Conservation (phyloP, 2,888 invertebrate species). For the Lathronympha strigana region DNA sequence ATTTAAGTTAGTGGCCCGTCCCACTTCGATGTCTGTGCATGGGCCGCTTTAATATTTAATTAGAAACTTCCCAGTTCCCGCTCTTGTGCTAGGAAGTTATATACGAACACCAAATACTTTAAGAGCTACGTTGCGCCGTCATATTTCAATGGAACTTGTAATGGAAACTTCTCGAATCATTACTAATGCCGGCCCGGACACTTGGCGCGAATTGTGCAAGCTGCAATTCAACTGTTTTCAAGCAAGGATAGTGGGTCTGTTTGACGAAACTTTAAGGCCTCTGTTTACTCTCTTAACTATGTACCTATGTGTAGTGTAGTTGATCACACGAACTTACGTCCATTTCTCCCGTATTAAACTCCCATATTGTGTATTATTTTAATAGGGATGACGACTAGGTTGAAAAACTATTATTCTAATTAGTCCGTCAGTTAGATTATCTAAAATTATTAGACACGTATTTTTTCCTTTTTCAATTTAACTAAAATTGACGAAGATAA, state of each 20-base stretch:
- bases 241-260: constrained; percentile 35
- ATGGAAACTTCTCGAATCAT: constrained; percentile 40
- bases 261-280: constrained; percentile 37
- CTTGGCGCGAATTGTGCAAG: constrained; percentile 36
- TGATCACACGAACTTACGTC: constrained; percentile 14
- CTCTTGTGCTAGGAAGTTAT: constrained; percentile 57
- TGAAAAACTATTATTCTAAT: too few relatives aligned
- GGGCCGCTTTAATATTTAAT: constrained; percentile 72
- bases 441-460: too few relatives aligned
- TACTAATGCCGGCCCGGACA: constrained; percentile 39
- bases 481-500: too few relatives aligned
- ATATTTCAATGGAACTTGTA: constrained; percentile 55
- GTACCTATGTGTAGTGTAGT: constrained; percentile 13
- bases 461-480: too few relatives aligned
- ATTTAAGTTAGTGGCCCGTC: constrained; percentile 51
- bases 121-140: constrained; percentile 57
- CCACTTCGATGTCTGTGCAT: constrained; percentile 53
- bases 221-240: constrained; percentile 41
- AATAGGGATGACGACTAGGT: too few relatives aligned
- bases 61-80: constrained; percentile 65
- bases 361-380: constrained; percentile 9
- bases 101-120: constrained; percentile 68
- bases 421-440: too few relatives aligned
- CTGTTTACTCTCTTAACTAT: constrained; percentile 34
- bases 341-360: constrained; percentile 13